A percentile compares a stretch with the other conserved stretches of the same genome.
These are phyloP conservation scores for Chaetophractus vellerosus DNA, from an alignment of 2,797 vertebrate genomes.

Conservation along the genomic window DNA sequence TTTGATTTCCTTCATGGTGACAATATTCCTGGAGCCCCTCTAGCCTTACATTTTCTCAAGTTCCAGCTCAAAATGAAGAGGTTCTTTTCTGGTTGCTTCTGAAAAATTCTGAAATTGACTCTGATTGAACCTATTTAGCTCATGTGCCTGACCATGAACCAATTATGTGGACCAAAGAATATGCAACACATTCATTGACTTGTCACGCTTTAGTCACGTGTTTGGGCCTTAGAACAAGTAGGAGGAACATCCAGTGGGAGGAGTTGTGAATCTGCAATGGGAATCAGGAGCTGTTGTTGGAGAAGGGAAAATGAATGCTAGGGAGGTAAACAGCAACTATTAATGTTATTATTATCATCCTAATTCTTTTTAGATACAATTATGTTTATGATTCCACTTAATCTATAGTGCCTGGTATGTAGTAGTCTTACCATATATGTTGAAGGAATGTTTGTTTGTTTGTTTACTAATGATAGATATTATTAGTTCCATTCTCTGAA, in stretches of 20 bases:
- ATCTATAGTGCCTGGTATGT: neutral
- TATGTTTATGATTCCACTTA: neutral
- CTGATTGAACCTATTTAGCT: neutral
- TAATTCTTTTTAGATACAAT: conserved; percentile 18
- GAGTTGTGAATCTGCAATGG: neutral
- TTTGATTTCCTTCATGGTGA: neutral
- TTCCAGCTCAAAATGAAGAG: neutral
- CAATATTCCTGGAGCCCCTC: neutral
- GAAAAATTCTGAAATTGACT: neutral
- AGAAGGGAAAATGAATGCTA: neutral
- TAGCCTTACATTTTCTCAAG: neutral
- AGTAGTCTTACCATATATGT: neutral
- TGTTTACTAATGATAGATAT: conserved; percentile 36
- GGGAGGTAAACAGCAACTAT: neutral
- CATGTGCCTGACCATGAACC: neutral
- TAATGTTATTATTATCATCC: neutral
- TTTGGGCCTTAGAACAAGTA: neutral
- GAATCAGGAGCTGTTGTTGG: neutral
- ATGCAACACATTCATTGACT: neutral
- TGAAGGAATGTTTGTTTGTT: neutral
- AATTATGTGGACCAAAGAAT: neutral
- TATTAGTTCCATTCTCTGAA: neutral
- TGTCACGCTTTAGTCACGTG: neutral
- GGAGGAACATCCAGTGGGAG: neutral
- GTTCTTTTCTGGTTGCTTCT: neutral